phyloP scores from a whole-genome alignment of 2,113 vertebrate species.

The Perca flavescens region DNA sequence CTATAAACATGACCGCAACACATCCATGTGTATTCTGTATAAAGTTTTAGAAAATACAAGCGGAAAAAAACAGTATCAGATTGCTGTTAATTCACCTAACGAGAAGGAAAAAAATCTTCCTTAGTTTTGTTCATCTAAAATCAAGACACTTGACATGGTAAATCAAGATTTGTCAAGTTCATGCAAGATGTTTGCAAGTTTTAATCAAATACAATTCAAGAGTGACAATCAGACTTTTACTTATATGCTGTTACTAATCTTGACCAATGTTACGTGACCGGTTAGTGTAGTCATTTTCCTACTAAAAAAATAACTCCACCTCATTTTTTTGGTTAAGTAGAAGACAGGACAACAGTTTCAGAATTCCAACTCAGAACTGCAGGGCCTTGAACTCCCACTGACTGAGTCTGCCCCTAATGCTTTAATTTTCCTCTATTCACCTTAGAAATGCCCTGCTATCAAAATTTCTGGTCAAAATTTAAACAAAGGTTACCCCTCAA shows the following conservation, averaged over 20 bases:
- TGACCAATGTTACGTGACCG: not conserved
- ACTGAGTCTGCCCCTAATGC: not conserved
- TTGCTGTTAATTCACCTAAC: not conserved
- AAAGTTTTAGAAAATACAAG: not conserved
- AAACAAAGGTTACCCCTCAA: not conserved
- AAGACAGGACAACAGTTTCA: no score
- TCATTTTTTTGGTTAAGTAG: no score
- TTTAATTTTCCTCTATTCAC: not conserved
- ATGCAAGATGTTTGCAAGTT: not conserved
- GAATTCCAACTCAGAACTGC: not conserved
- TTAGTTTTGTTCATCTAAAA: not conserved
- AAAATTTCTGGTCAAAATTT: not conserved
- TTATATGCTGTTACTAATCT: not conserved
- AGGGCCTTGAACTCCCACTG: not conserved
- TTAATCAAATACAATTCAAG: not conserved
- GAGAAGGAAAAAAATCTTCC: not conserved
- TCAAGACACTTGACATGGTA: not conserved
- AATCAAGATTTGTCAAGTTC: not conserved
- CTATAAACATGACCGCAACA: not conserved
- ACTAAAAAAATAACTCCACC: no score
- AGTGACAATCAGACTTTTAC: not conserved
- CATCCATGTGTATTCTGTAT: not conserved
- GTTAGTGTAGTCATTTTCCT: not conserved
- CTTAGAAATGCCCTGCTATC: not conserved
- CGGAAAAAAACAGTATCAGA: not conserved